A percentile compares a stretch with the other conserved stretches of the same genome.
Conservation (phyloP, 1,140 invertebrate species). For the Drosophila parabipectinata region DNA sequence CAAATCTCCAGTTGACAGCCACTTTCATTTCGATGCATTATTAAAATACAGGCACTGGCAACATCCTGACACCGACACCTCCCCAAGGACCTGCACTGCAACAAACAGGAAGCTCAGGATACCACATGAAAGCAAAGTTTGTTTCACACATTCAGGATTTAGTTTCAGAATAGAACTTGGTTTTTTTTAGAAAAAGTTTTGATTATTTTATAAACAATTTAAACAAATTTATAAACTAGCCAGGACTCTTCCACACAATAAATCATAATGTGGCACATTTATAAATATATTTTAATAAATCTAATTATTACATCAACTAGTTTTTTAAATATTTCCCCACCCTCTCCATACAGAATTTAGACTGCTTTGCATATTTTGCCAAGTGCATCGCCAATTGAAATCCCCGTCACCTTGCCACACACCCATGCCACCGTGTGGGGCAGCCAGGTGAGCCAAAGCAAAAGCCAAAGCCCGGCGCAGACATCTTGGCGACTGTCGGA, state of each 20-base stretch:
- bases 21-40: slow-evolving; percentile 81
- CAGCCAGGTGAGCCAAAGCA: slow-evolving; percentile 55
- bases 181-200: neutral
- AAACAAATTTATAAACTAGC: no score
- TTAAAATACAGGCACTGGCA: slow-evolving; percentile 75
- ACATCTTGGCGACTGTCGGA: slow-evolving; percentile 77
- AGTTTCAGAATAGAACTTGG: no score
- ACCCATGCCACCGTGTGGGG: slow-evolving; percentile 10
- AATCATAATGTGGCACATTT: no score
- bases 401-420: slow-evolving; percentile 1
- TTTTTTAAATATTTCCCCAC: neutral
- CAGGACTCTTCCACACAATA: no score
- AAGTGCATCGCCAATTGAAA: slow-evolving; percentile 23
- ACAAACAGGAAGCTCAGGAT: neutral
- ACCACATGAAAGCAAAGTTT: slow-evolving; percentile 4
- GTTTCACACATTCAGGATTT: neutral
- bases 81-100: slow-evolving; percentile 36
- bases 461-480: slow-evolving; percentile 57
- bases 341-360: neutral
- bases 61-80: slow-evolving; percentile 75
- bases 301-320: neutral
- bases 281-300: no score
- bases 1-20: slow-evolving; percentile 75
- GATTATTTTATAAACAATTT: neutral
- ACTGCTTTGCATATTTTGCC: slow-evolving; percentile 1